These are phyloP conservation scores for Contarinia nasturtii DNA, from an alignment of 1,140 invertebrate species.

Conservation along the genomic window DNA sequence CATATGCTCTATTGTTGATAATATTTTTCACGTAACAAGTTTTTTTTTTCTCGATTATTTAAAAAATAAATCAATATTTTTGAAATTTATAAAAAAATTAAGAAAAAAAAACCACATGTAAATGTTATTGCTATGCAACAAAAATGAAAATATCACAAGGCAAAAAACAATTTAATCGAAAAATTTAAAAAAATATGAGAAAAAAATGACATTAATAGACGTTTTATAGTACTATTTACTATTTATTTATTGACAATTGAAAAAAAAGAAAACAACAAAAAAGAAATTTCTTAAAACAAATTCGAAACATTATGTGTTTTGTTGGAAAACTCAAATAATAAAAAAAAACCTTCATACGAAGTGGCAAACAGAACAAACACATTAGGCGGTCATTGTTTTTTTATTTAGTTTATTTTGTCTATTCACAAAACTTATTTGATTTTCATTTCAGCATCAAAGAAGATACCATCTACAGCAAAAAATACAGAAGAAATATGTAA, in stretches of 20 bases:
- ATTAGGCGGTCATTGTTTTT: conserved; percentile 14
- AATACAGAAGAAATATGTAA: no score
- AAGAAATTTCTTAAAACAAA: no score
- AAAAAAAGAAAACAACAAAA: no score
- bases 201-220: no score
- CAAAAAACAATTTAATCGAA: no score
- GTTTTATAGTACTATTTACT: no score
- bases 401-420: conserved; percentile 12
- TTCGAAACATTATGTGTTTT: conserved; percentile 3
- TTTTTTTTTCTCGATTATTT: background rate
- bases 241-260: no score
- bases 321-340: background rate
- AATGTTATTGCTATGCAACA: no score
- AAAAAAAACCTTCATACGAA: background rate
- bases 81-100: background rate
- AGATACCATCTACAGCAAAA: no score
- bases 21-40: background rate
- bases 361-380: conserved; percentile 12
- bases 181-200: no score
- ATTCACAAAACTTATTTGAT: conserved; percentile 12
- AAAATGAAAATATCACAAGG: no score
- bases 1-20: background rate
- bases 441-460: no score
- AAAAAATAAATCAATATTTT: background rate
- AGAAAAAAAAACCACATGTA: background rate